These are phyloP conservation scores for Blennius ocellaris DNA, from an alignment of 2,113 vertebrate genomes.

Conservation along the genomic window DNA sequence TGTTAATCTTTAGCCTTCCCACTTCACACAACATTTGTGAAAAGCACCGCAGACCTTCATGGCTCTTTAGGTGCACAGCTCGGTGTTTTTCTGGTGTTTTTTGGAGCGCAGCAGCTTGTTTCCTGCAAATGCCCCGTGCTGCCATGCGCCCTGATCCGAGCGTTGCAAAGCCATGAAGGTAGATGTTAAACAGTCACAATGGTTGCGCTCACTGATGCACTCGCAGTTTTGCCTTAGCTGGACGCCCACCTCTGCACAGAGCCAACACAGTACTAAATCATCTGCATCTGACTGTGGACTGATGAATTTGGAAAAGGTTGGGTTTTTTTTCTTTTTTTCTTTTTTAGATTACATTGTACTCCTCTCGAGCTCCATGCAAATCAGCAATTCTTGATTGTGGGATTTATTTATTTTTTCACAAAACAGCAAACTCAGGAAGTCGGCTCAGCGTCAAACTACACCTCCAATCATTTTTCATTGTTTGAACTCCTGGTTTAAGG, in stretches of 20 bases:
- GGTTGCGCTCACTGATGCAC: neutral
- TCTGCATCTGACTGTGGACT: neutral
- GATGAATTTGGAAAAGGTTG: neutral
- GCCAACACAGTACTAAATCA: neutral
- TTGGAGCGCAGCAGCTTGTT: neutral
- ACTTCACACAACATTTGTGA: neutral
- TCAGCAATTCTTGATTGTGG: neutral
- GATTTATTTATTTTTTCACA: neutral
- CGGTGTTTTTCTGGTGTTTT: neutral
- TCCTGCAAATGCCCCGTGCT: neutral
- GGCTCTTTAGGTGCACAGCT: neutral
- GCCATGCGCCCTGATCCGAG: neutral
- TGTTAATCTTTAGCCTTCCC: neutral
- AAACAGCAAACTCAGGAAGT: neutral
- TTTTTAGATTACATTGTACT: neutral
- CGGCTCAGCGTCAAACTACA: neutral
- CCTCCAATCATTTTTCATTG: neutral
- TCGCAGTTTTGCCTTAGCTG: neutral
- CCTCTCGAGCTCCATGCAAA: neutral
- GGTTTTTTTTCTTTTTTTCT: neutral
- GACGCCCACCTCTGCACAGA: neutral
- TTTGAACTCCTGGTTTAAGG: neutral
- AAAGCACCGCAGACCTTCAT: neutral
- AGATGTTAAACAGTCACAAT: neutral
- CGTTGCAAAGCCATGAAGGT: neutral